Base-by-base conservation (phyloP, 2,888 invertebrate species). In the Ferdinandea cuprea region DNA sequence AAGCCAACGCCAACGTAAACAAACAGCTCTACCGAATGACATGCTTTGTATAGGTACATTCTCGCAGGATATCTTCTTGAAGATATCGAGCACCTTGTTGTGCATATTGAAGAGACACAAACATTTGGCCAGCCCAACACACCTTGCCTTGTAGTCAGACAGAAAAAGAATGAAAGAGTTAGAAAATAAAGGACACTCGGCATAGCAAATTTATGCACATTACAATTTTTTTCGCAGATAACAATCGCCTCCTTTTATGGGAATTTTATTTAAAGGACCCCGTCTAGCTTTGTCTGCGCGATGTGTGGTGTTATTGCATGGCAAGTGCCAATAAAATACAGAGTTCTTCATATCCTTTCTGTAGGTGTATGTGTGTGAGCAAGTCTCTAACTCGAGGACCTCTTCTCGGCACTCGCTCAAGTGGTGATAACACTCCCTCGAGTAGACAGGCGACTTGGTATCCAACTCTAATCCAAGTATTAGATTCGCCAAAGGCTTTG, bases 301-400 rank as follows among this genome's bases (percentile, higher is more conserved):
- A 25, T 40, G 28, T 40, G 32, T 30, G 42, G 3, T 37, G 54
- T 42, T 76, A 68, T 83, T 61, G 63, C 68, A 77, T 63, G 83
- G 59, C 72, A 83, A 83, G 83, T 78, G 44, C 72, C 83, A 83
- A 83, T 83, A 83, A 83, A 83, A 83, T 61, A 56, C 83, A 83
- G 83, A 72, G 52, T 19, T 37, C 52, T 48, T 48, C 30, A n/a
- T 21, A 28, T 21, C 32, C 17, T 52, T 61, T 35, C 40, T 44
- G 9, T 37, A 25, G 30, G 11, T 32, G 8, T 40, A 8, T 6
- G 11, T 25, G 8, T 71, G 46, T 40, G 30, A 40, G 44, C 32
- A 30, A 28, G 50, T 50, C 19, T 71, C 19, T 58, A 54, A 30
- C 66, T 66, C 13, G n/a, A 61, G 76, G 30, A 71, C 71, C 71